These are phyloP conservation scores for Macropodus opercularis DNA, from an alignment of 2,797 vertebrate species.

Conservation along the genomic window DNA sequence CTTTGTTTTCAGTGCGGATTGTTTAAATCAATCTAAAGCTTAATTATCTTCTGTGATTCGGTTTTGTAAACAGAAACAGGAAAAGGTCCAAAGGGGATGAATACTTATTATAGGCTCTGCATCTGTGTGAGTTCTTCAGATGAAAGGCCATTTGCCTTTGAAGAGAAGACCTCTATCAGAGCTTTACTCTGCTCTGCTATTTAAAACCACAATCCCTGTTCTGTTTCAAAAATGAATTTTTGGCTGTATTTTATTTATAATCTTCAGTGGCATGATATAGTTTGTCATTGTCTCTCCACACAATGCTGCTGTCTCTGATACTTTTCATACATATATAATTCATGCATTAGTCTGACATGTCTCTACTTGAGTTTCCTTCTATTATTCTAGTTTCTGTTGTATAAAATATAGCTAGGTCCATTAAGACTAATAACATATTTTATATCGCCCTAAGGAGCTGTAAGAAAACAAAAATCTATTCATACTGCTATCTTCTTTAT, in stretches of 20 bases:
- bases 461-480: slow-evolving; percentile 43
- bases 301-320: slow-evolving; percentile 5
- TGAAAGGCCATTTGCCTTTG: slow-evolving; percentile 64
- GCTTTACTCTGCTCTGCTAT: slow-evolving; percentile 36
- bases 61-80: slow-evolving; percentile 48
- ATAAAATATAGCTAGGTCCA: slow-evolving; percentile 31
- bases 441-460: slow-evolving; percentile 50
- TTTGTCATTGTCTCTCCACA: slow-evolving; percentile 30
- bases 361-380: slow-evolving; percentile 21
- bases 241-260: slow-evolving; percentile 28
- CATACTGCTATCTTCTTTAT: slow-evolving; percentile 53
- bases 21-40: slow-evolving; percentile 8
- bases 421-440: slow-evolving; percentile 48
- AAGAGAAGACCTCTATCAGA: slow-evolving; percentile 53
- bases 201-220: slow-evolving; percentile 38
- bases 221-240: slow-evolving; percentile 36
- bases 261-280: slow-evolving; percentile 12
- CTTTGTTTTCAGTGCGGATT: slow-evolving; percentile 32
- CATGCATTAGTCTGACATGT: slow-evolving; percentile 18
- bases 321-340: slow-evolving; percentile 27
- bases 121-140: slow-evolving; percentile 35
- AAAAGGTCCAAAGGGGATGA: slow-evolving; percentile 49
- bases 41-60: slow-evolving; percentile 49
- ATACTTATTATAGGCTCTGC: slow-evolving; percentile 49
- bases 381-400: slow-evolving; percentile 18